Evolutionary conservation across 2,888 invertebrate genomes (phyloP), one percentile per base, ranked within the genome.

Genomic region (Xanthia icteritia): DNA sequence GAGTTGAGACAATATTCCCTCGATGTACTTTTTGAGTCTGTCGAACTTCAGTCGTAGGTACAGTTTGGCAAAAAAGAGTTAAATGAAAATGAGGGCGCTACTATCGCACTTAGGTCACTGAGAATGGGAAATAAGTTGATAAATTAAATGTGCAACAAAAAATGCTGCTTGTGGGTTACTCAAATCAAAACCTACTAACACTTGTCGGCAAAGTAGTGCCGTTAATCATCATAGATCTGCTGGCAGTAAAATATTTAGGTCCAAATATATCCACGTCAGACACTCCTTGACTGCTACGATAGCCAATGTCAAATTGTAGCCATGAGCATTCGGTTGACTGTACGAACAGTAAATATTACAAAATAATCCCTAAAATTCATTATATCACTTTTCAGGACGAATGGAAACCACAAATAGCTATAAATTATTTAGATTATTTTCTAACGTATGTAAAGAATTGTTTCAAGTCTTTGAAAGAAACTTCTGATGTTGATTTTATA

Each of bases 351-450:
- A 45, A 27, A 66, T 45, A 27, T 45, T 66, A 23, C 9, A 36
- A 67, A n/a, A 51, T 51, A 0, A 67, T 36, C 5, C 9, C 5
- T 36, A 45, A 20, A n/a, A 13, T 45, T n/a, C 0, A 31, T 31
- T 79, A 11, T 70, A 65, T 77, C 58, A 71, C 71, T 73, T 92
- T 91, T 84, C 89, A 92, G 92, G 36, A 81, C 58, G 87, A 87
- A 79, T 92, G 92, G 92, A 77, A 86, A n/a, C 90, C 91, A 15
- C 85, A 89, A 83, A 78, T 20, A 69, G 84, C 88, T 27, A 54
- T 91, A 39, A 75, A 86, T 63, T 90, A 84, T 83, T 83, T 92
- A 63, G 77, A 90, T 69, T 73, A 85, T 58, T 88, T 91, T 78
- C 77, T 92, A 65, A 77, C 82, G 5, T 90, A 86, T 71, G 80